phyloP scores from a whole-genome alignment of 2,113 vertebrate genomes.

The Sphaerodactylus townsendi region DNA sequence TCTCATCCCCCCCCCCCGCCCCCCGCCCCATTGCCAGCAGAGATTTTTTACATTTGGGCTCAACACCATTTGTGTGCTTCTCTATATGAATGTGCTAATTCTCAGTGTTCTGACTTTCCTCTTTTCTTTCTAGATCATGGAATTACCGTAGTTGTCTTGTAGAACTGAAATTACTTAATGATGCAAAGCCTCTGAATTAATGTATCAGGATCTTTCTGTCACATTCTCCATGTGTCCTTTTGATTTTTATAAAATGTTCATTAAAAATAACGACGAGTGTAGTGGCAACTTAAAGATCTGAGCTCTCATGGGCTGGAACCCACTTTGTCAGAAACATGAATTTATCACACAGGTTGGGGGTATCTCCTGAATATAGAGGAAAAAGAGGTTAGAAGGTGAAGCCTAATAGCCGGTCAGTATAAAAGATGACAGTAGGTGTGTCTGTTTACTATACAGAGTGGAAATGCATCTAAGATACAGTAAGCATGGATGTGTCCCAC shows the following conservation, averaged over 20 bases:
- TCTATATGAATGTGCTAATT: not conserved
- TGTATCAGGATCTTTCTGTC: conserved; percentile 33
- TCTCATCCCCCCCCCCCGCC: not conserved
- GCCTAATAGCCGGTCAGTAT: not conserved
- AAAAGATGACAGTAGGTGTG: not conserved
- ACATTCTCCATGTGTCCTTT: conserved; percentile 25
- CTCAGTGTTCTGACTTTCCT: not conserved
- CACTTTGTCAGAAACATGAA: not conserved
- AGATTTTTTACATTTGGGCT: not conserved
- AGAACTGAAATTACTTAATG: not conserved
- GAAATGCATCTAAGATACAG: not conserved
- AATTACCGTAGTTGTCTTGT: not conserved
- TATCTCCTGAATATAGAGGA: not conserved
- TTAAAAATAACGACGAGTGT: conserved; percentile 2
- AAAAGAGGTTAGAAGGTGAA: not conserved
- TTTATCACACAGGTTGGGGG: too few relatives aligned
- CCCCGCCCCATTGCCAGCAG: not conserved
- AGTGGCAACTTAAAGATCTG: not conserved
- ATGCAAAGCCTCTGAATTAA: conserved; percentile 28
- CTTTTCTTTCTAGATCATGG: not conserved
- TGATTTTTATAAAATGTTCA: conserved; percentile 24
- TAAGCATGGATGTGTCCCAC: not conserved
- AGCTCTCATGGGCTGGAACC: not conserved
- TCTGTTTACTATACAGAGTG: not conserved
- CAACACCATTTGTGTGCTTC: not conserved